Conservation (phyloP, 2,113 vertebrate species). For the Xiphophorus maculatus region DNA sequence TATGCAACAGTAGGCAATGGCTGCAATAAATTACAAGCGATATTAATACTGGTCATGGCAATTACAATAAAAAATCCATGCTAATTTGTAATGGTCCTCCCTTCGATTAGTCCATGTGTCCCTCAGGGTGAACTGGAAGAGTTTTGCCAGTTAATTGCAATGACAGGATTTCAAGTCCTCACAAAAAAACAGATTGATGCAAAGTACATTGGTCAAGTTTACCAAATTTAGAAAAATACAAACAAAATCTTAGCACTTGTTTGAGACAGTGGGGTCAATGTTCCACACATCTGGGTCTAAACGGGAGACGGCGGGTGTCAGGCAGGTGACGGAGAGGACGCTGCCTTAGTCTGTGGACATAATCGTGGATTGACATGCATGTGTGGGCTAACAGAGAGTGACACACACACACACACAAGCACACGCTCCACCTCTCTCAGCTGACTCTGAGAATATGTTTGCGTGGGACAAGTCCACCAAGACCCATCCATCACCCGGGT, state of each 20-base stretch:
- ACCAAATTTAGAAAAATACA: slow-evolving; percentile 44
- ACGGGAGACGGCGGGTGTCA: slow-evolving; percentile 55
- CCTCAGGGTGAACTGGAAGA: slow-evolving; percentile 43
- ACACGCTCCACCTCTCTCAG: slow-evolving; percentile 70
- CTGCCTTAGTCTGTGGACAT: slow-evolving; percentile 21
- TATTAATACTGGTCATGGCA: slow-evolving; percentile 5
- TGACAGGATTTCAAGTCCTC: slow-evolving; percentile 60
- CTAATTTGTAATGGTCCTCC: slow-evolving; percentile 50
- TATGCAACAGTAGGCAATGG: neutral
- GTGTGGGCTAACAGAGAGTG: slow-evolving; percentile 59
- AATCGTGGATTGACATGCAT: slow-evolving; percentile 37
- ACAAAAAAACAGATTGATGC: slow-evolving; percentile 41
- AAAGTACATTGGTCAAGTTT: slow-evolving; percentile 66
- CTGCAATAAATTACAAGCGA: neutral
- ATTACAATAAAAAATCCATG: slow-evolving; percentile 33
- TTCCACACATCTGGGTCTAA: slow-evolving; percentile 63
- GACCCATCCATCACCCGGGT: slow-evolving; percentile 82
- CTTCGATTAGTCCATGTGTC: slow-evolving; percentile 50
- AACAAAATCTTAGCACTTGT: slow-evolving; percentile 44
- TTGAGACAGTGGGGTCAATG: slow-evolving; percentile 63
- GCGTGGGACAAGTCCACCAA: slow-evolving; percentile 80
- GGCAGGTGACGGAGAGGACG: slow-evolving; percentile 37
- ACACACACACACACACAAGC: slow-evolving; percentile 29
- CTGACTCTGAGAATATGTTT: slow-evolving; percentile 81
- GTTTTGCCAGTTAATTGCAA: slow-evolving; percentile 61